Evolutionary conservation across 1,140 invertebrate genomes (phyloP), one percentile per base, ranked within the genome.

Genomic region (Drosophila novamexicana): DNA sequence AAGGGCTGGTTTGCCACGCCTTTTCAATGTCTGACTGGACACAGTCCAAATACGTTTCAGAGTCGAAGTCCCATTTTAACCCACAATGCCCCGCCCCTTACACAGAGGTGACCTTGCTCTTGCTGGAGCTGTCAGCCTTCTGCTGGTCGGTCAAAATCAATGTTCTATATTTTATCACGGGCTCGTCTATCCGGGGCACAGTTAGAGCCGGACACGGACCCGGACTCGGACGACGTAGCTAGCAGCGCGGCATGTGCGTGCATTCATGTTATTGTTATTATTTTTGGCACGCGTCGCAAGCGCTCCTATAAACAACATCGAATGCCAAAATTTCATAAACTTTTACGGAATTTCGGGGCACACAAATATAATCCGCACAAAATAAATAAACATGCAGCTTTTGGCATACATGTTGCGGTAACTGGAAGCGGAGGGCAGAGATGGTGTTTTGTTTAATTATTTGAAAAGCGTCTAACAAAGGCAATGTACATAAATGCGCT

Each of bases 281-380:
- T 86, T 90, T 85, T 90, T 90, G 85, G 85, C 86, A 90, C 81
- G 81, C 86, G 78, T 90, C 81, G 75, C 75, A 40, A 59, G 63
- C 75, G 66, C 61, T 79, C 65, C 76, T 77, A 89, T 89, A 88
- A 79, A 84, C 81, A 75, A 75, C 63, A 61, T 52, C 63, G 62
- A 36, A 49, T 81, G 70, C 65, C 79, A 61, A 77, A 69, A 83
- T 63, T 88, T 78, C 64, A 89, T 89, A 69, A 89, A 89, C 74
- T 88, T 83, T 82, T 66, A 68, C 63, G 84, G 77, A 77, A 84
- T 84, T 79, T 71, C 16, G 34, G 16, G 57, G 40, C 57, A 42
- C 44, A 54, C 53, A 75, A 75, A 84, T 49, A 77, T 40, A 78
- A 71, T 65, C 37, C 44, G 52, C 36, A 53, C 56, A 64, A 88